phyloP scores from a whole-genome alignment of 2,888 invertebrate species.

The Nowickia ferox region DNA sequence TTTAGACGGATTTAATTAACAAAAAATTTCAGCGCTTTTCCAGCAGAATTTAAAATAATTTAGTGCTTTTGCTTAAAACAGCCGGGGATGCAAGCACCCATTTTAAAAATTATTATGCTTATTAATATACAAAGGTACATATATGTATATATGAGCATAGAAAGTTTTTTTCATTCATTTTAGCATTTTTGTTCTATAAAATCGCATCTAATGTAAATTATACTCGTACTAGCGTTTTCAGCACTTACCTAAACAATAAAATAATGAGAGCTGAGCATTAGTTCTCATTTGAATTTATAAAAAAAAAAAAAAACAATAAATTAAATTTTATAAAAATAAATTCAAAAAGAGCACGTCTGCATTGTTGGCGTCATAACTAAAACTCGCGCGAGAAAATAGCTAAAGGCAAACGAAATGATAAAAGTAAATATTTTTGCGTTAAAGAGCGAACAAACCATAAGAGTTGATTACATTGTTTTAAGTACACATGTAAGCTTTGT shows the following conservation, averaged over 20 bases:
- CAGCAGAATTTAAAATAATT: background rate
- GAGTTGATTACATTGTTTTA: background rate
- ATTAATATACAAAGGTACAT: no score
- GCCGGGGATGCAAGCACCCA: background rate
- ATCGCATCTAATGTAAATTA: background rate
- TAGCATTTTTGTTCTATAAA: background rate
- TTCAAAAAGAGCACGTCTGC: conserved; percentile 44
- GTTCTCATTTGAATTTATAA: conserved; percentile 10
- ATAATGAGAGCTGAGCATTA: conserved; percentile 15
- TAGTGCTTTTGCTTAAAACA: conserved; percentile 1
- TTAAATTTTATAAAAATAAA: conserved; percentile 32
- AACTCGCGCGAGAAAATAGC: background rate
- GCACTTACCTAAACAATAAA: background rate
- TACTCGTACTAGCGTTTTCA: background rate
- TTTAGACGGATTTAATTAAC: no score
- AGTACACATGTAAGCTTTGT: conserved; percentile 25
- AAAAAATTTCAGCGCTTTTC: background rate
- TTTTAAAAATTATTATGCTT: conserved; percentile 10
- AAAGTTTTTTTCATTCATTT: conserved; percentile 30
- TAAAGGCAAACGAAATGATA: conserved; percentile 21
- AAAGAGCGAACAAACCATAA: conserved; percentile 24
- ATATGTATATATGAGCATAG: conserved; percentile 22
- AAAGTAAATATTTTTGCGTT: conserved; percentile 35
- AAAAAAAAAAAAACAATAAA: conserved; percentile 31
- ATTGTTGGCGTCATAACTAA: conserved; percentile 52